Percentiles rank a stretch among this genome's conserved stretches.
Conservation (phyloP, 2,888 invertebrate species). For the Cynaeus angustus region DNA sequence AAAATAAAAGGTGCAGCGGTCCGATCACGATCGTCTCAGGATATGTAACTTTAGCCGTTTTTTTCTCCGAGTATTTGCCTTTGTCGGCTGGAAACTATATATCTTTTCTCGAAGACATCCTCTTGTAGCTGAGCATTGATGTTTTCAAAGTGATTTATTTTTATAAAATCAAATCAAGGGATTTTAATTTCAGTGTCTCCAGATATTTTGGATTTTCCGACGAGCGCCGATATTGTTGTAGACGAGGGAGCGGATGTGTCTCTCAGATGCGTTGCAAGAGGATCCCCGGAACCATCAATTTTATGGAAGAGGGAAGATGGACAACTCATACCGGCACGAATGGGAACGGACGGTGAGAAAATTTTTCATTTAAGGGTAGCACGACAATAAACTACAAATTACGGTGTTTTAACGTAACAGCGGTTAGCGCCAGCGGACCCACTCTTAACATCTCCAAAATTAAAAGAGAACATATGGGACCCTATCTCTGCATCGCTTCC, state of each 20-base stretch:
- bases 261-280: conserved; percentile 89
- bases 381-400: conserved; percentile 17
- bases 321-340: conserved; percentile 81
- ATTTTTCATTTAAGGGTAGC: conserved; percentile 14
- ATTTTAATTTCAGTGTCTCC: conserved; percentile 79
- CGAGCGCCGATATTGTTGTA: conserved; percentile 89
- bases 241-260: conserved; percentile 91
- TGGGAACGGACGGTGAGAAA: conserved; percentile 79
- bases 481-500: conserved; percentile 87
- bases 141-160: conserved; percentile 31
- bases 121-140: conserved; percentile 9
- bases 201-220: conserved; percentile 86
- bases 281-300: conserved; percentile 91
- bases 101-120: conserved; percentile 29
- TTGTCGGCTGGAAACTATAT: conserved; percentile 38
- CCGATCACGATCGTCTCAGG: conserved; percentile 43
- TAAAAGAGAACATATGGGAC: conserved; percentile 85
- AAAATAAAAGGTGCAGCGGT: conserved; percentile 40
- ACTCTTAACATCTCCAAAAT: conserved; percentile 81
- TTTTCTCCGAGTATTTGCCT: conserved; percentile 39
- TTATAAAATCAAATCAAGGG: conserved; percentile 18
- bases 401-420: conserved; percentile 13
- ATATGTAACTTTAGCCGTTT: conserved; percentile 37
- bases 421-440: conserved; percentile 72
- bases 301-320: conserved; percentile 91